Evolutionary conservation across 2,797 vertebrate species (phyloP).

Genomic region (Chaetodon trifasciatus): DNA sequence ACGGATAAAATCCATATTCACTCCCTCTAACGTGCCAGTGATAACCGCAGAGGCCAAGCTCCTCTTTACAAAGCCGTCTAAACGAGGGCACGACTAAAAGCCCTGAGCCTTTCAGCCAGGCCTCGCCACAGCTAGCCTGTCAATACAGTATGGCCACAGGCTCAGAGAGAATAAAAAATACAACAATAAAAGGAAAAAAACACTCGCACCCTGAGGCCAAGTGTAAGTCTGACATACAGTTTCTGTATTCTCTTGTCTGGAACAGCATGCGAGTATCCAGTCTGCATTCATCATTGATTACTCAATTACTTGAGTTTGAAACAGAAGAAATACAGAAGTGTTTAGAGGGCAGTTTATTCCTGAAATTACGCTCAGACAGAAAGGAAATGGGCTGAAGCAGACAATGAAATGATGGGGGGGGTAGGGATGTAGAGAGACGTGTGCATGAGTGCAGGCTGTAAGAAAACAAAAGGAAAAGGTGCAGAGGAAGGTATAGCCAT

Average conservation of each 20-base stretch:
- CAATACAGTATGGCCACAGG: constrained; percentile 69
- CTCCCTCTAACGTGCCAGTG: constrained; percentile 69
- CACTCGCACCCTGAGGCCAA: constrained; percentile 32
- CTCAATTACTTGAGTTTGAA: constrained; percentile 55
- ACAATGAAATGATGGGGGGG: constrained; percentile 15
- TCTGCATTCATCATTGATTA: constrained; percentile 56
- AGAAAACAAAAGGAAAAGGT: constrained; percentile 18
- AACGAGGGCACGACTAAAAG: constrained; percentile 75
- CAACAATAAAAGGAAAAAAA: constrained; percentile 10
- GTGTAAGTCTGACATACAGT: constrained; percentile 41
- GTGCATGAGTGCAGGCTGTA: neutral
- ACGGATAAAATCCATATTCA: constrained; percentile 82
- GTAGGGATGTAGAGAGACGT: neutral
- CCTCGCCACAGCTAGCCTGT: constrained; percentile 57
- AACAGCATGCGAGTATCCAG: constrained; percentile 34
- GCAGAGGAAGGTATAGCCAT: constrained; percentile 6
- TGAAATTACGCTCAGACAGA: constrained; percentile 44
- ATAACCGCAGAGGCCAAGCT: constrained; percentile 77
- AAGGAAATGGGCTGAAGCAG: constrained; percentile 39
- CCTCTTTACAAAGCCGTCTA: constrained; percentile 78
- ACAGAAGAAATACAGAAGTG: constrained; percentile 26
- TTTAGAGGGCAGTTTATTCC: constrained; percentile 53
- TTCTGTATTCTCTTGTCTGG: constrained; percentile 51
- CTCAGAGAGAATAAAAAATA: constrained; percentile 45
- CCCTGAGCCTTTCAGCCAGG: constrained; percentile 71